Percentiles rank a stretch among this genome's conserved stretches.
phyloP scores from a whole-genome alignment of 2,888 invertebrate species.

The Lapara coniferarum region DNA sequence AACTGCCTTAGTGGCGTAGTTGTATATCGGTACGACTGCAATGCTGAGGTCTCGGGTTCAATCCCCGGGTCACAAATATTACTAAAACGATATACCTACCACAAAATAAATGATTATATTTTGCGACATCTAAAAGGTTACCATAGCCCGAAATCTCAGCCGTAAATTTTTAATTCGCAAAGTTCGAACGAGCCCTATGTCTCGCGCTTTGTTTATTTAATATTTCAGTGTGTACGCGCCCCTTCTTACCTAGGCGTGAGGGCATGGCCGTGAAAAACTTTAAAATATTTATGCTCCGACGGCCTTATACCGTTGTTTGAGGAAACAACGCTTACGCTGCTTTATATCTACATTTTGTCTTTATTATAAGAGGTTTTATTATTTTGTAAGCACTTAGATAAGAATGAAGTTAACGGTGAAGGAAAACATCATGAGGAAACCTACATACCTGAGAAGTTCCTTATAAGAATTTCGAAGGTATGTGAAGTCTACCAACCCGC shows the following conservation, averaged over 20 bases:
- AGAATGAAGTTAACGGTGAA: no score
- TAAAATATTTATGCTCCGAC: constrained; percentile 62
- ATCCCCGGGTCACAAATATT: no score
- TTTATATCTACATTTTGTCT: not conserved
- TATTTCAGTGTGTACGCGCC: constrained; percentile 28
- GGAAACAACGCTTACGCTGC: not conserved
- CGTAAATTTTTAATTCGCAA: not conserved
- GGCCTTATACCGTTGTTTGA: constrained; percentile 39
- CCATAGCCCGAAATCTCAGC: constrained; percentile 10
- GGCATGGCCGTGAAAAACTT: constrained; percentile 53
- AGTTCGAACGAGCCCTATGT: not conserved
- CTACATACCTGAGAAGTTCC: no score
- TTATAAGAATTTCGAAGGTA: no score
- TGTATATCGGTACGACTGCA: no score
- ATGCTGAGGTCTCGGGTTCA: no score
- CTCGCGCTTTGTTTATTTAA: constrained; percentile 17
- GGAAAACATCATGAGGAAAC: no score
- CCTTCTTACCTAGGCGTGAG: constrained; percentile 38
- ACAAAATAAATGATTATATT: not conserved
- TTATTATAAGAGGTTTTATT: not conserved
- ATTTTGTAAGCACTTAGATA: not conserved
- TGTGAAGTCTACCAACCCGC: no score
- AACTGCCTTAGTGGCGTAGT: no score
- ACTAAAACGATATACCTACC: no score
- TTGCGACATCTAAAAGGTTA: not conserved